phyloP scores from a whole-genome alignment of 1,140 invertebrate species.

The Drosophila kanapiae region DNA sequence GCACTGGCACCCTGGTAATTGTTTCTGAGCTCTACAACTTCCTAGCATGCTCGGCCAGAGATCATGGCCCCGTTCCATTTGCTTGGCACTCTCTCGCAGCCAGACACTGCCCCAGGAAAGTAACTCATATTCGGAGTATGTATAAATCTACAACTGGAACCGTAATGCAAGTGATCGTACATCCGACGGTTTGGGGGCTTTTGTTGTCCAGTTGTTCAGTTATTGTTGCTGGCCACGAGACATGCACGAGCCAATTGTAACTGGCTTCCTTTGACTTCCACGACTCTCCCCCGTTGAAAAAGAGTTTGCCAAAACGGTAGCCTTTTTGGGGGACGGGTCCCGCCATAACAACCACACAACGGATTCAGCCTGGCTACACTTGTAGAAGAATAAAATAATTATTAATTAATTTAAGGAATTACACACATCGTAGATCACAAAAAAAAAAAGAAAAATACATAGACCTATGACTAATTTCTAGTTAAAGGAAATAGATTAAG shows the following conservation, averaged over 20 bases:
- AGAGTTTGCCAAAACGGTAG: constrained; percentile 59
- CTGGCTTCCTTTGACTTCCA: not conserved
- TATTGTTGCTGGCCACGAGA: constrained; percentile 62
- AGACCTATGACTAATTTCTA: too few relatives aligned
- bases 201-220: constrained; percentile 64
- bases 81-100: constrained; percentile 29
- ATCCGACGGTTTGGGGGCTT: constrained; percentile 38
- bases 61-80: constrained; percentile 51
- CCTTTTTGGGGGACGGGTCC: constrained; percentile 58
- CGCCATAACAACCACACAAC: constrained; percentile 40
- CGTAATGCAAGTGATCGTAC: constrained; percentile 55
- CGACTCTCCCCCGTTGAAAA: constrained; percentile 10
- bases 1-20: constrained; percentile 24
- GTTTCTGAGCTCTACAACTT: constrained; percentile 30
- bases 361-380: constrained; percentile 34
- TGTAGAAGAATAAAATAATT: not conserved
- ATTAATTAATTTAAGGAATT: too few relatives aligned
- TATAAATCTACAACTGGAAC: constrained; percentile 43
- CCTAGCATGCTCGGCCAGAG: constrained; percentile 31
- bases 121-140: constrained; percentile 44
- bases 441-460: too few relatives aligned
- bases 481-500: too few relatives aligned
- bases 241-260: constrained; percentile 58
- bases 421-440: too few relatives aligned
- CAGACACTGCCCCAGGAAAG: constrained; percentile 46